These are phyloP conservation scores for Actenoides lindsayi DNA, from an alignment of 2,113 vertebrate genomes.

Conservation along the genomic window DNA sequence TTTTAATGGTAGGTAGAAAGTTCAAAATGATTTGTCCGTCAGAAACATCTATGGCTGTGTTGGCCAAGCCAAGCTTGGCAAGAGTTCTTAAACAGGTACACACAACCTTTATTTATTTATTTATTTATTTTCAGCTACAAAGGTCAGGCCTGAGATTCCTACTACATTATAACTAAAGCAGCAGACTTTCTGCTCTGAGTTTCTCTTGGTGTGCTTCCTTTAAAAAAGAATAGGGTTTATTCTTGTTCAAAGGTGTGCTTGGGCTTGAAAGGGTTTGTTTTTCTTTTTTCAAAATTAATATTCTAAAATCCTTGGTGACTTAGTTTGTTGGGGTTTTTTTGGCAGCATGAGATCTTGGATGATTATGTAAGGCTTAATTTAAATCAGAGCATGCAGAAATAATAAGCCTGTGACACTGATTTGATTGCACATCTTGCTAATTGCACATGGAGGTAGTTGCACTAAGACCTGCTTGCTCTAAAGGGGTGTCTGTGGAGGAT, in stretches of 20 bases:
- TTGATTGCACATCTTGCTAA: neutral
- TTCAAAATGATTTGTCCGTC: constrained; percentile 22
- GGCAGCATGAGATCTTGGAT: neutral
- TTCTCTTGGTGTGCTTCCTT: neutral
- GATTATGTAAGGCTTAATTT: constrained; percentile 22
- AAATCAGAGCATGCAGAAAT: neutral
- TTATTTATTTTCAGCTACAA: neutral
- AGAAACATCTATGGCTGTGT: neutral
- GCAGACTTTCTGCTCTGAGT: neutral
- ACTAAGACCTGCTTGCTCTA: neutral
- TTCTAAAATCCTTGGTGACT: neutral
- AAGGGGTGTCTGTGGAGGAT: neutral
- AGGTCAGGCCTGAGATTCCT: neutral
- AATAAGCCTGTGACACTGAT: neutral
- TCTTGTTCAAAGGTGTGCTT: neutral
- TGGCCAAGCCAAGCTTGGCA: neutral
- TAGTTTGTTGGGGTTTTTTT: neutral
- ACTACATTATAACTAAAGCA: accelerated
- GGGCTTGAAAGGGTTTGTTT: neutral
- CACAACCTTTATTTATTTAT: neutral
- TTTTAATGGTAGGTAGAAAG: constrained; percentile 33
- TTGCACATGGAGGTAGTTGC: neutral
- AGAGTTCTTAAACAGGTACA: neutral
- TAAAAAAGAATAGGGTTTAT: neutral
- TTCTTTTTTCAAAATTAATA: neutral